Evolutionary conservation across 2,113 vertebrate genomes (phyloP).

Genomic region (Oriolus oriolus): DNA sequence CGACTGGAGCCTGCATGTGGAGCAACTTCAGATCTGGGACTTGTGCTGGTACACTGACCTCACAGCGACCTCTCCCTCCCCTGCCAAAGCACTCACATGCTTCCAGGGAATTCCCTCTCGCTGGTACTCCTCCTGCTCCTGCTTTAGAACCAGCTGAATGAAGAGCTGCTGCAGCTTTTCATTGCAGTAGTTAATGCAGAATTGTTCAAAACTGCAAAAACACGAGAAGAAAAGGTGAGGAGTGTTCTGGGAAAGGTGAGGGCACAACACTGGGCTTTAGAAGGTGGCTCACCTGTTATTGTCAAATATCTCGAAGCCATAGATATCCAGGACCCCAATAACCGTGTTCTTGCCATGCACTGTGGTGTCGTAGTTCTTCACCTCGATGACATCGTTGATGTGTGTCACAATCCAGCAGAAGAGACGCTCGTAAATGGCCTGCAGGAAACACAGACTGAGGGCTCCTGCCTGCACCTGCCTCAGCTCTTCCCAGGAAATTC

Average conservation of each 20-base stretch:
- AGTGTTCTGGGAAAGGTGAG: background rate
- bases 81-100: slow-evolving; percentile 76
- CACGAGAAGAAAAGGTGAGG: background rate
- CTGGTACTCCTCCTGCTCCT: slow-evolving; percentile 97
- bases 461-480: background rate
- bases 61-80: background rate
- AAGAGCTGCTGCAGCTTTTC: slow-evolving; percentile 98
- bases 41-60: background rate
- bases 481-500: background rate
- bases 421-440: slow-evolving; percentile 97
- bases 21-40: background rate
- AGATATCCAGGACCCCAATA: slow-evolving; percentile 97
- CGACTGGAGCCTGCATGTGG: background rate
- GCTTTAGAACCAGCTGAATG: slow-evolving; percentile 95
- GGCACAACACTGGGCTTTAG: background rate
- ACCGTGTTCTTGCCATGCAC: slow-evolving; percentile 95
- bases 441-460: background rate
- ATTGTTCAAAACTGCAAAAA: slow-evolving; percentile 89
- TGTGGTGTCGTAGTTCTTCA: slow-evolving; percentile 87
- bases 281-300: slow-evolving; percentile 85
- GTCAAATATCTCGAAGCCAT: slow-evolving; percentile 98
- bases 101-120: slow-evolving; percentile 97
- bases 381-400: slow-evolving; percentile 93
- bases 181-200: slow-evolving; percentile 99
- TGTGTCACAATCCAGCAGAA: slow-evolving; percentile 97